Percentiles rank a stretch among this genome's conserved stretches.
These are phyloP conservation scores for Pygocentrus nattereri DNA, from an alignment of 2,797 vertebrate species.

Conservation along the genomic window DNA sequence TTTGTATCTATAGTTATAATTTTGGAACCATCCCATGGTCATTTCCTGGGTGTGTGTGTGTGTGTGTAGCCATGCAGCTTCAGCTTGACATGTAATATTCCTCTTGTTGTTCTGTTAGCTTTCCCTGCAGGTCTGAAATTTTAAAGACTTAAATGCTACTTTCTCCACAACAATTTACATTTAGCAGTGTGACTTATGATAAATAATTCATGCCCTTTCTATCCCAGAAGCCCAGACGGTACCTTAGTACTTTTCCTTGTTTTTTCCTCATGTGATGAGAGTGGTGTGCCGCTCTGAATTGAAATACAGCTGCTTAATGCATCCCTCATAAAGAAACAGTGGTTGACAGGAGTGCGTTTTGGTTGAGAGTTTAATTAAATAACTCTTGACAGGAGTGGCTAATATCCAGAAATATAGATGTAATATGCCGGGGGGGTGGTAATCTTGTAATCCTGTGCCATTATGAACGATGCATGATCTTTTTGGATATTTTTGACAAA, in stretches of 20 bases:
- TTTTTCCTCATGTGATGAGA: constrained; percentile 9
- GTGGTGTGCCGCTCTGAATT: constrained; percentile 16
- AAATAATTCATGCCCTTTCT: constrained; percentile 41
- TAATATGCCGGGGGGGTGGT: too few relatives aligned
- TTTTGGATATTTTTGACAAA: too few relatives aligned
- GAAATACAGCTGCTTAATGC: constrained; percentile 8
- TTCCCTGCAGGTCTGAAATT: constrained; percentile 18
- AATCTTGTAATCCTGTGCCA: too few relatives aligned
- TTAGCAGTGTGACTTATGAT: constrained; percentile 21
- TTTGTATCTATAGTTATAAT: neutral
- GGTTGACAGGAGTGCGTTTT: constrained; percentile 10
- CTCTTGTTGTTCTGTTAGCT: constrained; percentile 21
- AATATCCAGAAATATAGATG: neutral
- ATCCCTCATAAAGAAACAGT: constrained; percentile 9
- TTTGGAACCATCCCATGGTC: neutral
- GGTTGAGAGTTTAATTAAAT: constrained; percentile 6
- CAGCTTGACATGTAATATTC: constrained; percentile 27
- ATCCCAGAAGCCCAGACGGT: constrained; percentile 13
- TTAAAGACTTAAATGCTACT: constrained; percentile 28
- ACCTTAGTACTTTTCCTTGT: neutral
- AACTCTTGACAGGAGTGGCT: neutral
- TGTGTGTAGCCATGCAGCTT: neutral
- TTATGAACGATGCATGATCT: too few relatives aligned
- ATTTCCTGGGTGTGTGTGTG: neutral
- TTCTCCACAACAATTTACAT: constrained; percentile 17